Evolutionary conservation across 2,797 vertebrate species (phyloP), one percentile per base, ranked within the genome.

Genomic region (Bradypodion pumilum): DNA sequence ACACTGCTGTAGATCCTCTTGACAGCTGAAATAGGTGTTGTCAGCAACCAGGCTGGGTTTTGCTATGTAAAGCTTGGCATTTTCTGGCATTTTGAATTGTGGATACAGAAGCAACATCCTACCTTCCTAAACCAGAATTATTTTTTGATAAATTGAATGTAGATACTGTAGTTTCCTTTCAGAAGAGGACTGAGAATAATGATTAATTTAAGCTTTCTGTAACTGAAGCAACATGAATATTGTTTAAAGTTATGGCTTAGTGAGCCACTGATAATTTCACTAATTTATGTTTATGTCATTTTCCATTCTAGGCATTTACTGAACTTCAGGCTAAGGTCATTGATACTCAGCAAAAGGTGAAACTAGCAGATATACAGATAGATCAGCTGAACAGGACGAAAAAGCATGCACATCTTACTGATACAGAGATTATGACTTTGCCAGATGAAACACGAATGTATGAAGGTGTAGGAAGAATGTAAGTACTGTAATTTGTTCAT

Each of bases 381-480:
- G 98, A 99, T 80, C 98, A 99, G 92, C 96, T 99, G 83, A 97
- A 93, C 79, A 97, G 97, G 46, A 96, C 97, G 1, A 99, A 98
- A 95, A 98, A 99, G 87, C 98, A 98, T 10, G 96, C 98, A 0
- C 97, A 97, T 76, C 96, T 99, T 65, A 99, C 98, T 0, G 97
- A 98, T 81, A 91, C 93, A 0, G 98, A 99, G 92, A 97, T 99
- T 83, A 95, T 95, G 82, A 93, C 94, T 32, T 94, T 99, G 80
- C 95, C 97, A 12, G 95, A 97, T 52, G 97, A 95, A 91, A 99
- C 98, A 13, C 97, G 97, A 83, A 98, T 99, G 95, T 99, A 97
- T 82, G 98, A 99, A 95, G 98, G 98, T 12, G 97, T 98, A 7
- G 98, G 98, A 68, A 97, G 98, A 90, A 99, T 99, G 98, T 99